phyloP scores from a whole-genome alignment of 1,140 invertebrate genomes.

The Eciton burchellii region DNA sequence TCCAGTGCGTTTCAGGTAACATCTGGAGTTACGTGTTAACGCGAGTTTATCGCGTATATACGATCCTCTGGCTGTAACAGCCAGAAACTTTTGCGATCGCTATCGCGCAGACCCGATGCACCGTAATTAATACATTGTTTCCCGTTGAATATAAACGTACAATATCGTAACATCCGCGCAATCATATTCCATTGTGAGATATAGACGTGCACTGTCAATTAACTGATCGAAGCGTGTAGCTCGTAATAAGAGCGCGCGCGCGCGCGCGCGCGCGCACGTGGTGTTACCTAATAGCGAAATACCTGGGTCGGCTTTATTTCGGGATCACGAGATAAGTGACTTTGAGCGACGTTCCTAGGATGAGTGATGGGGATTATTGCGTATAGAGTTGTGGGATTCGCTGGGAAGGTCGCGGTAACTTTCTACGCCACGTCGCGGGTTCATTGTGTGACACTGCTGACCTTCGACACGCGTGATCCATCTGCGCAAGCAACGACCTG shows the following conservation, averaged over 20 bases:
- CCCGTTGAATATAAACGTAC: conserved; percentile 36
- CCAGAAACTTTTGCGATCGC: conserved; percentile 22
- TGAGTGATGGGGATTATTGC: conserved; percentile 39
- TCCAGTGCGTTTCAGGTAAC: too few species aligned
- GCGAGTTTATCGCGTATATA: not conserved
- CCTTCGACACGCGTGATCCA: conserved; percentile 33
- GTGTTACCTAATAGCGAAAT: conserved; percentile 29
- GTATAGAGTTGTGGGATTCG: conserved; percentile 36
- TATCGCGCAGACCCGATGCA: not conserved
- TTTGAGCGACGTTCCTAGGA: conserved; percentile 40
- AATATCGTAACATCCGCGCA: not conserved
- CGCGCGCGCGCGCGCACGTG: conserved; percentile 1
- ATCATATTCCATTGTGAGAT: conserved; percentile 36
- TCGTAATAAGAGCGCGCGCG: conserved; percentile 37
- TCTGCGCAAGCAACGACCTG: not conserved
- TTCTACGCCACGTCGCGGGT: conserved; percentile 19
- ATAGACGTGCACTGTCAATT: conserved; percentile 27
- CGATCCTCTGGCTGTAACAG: not conserved
- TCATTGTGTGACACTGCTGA: not conserved
- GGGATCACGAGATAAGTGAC: conserved; percentile 20
- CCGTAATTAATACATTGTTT: conserved; percentile 27
- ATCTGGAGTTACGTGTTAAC: not conserved
- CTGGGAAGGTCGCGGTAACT: conserved; percentile 27
- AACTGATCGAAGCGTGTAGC: not conserved
- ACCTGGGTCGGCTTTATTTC: conserved; percentile 25